Percentiles rank a stretch among this genome's conserved stretches.
These are phyloP conservation scores for Clarias laeviceps DNA, from an alignment of 2,797 vertebrate genomes.

Conservation along the genomic window DNA sequence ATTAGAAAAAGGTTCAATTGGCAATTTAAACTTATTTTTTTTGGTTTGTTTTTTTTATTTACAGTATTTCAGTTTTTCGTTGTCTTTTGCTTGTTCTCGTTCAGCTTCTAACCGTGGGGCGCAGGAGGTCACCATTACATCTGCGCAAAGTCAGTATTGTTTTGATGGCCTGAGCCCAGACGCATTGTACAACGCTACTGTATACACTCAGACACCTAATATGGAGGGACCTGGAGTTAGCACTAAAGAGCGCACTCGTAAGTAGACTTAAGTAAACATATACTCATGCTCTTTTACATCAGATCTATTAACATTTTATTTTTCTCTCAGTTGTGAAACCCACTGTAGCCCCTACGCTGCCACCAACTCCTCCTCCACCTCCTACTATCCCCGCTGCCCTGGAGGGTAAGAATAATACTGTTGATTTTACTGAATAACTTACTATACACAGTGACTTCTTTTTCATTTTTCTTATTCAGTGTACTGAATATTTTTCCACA, in stretches of 20 bases:
- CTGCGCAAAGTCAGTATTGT: conserved; percentile 86
- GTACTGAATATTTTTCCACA: not conserved
- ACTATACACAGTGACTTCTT: not conserved
- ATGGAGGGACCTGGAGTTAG: conserved; percentile 91
- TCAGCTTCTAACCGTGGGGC: conserved; percentile 71
- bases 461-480: not conserved
- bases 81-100: not conserved
- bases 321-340: conserved; percentile 85
- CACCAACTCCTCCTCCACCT: conserved; percentile 88
- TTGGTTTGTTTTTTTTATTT: not conserved
- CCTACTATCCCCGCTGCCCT: conserved; percentile 89
- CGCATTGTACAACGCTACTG: conserved; percentile 85
- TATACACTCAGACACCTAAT: conserved; percentile 92
- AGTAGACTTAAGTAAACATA: conserved; percentile 49
- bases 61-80: conserved; percentile 9
- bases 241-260: conserved; percentile 87
- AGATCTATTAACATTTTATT: not conserved
- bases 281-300: not conserved
- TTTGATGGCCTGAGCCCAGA: conserved; percentile 88
- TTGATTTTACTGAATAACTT: not conserved
- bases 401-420: conserved; percentile 80
- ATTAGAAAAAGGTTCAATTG: not conserved
- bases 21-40: not conserved
- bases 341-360: conserved; percentile 86
- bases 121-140: conserved; percentile 92